Evolutionary conservation across 2,797 vertebrate species (phyloP).

Genomic region (Myoxocephalus aenaeus): DNA sequence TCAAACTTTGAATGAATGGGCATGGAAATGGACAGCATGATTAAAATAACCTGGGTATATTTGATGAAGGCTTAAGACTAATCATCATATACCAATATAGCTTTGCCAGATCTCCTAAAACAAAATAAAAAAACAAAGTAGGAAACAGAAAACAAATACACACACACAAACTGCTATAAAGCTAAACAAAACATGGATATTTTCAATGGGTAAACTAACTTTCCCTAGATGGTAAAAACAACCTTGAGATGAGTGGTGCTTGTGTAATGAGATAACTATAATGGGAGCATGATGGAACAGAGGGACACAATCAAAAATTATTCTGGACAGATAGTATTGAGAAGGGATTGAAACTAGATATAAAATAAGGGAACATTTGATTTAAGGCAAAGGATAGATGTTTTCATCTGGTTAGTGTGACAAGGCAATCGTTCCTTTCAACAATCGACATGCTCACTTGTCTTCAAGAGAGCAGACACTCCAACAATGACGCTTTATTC

Average conservation of each 20-base stretch:
- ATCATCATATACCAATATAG: constrained; percentile 31
- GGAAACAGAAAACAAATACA: constrained; percentile 25
- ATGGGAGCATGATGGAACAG: constrained; percentile 10
- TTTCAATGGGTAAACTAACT: constrained; percentile 32
- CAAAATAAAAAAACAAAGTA: constrained; percentile 6
- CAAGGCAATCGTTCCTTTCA: constrained; percentile 39
- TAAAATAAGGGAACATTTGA: constrained; percentile 18
- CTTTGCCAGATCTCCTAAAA: constrained; percentile 41
- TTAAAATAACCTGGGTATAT: constrained; percentile 24
- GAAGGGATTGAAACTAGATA: constrained; percentile 12
- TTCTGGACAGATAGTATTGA: constrained; percentile 26
- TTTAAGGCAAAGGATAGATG: constrained; percentile 38
- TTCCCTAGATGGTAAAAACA: constrained; percentile 43
- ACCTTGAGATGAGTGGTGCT: constrained; percentile 53
- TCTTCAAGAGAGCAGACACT: constrained; percentile 26
- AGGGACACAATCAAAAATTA: constrained; percentile 30
- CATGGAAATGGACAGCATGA: neutral
- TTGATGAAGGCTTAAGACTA: constrained; percentile 45
- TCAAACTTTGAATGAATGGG: neutral
- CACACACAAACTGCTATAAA: constrained; percentile 17
- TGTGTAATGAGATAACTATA: constrained; percentile 37
- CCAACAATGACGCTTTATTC: constrained; percentile 1
- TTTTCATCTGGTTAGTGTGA: constrained; percentile 43
- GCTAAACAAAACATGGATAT: constrained; percentile 33
- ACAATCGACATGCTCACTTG: constrained; percentile 11